Conservation (phyloP, 35 echinoderm and acorn worm species). For the Eucidaris tribuloides region DNA sequence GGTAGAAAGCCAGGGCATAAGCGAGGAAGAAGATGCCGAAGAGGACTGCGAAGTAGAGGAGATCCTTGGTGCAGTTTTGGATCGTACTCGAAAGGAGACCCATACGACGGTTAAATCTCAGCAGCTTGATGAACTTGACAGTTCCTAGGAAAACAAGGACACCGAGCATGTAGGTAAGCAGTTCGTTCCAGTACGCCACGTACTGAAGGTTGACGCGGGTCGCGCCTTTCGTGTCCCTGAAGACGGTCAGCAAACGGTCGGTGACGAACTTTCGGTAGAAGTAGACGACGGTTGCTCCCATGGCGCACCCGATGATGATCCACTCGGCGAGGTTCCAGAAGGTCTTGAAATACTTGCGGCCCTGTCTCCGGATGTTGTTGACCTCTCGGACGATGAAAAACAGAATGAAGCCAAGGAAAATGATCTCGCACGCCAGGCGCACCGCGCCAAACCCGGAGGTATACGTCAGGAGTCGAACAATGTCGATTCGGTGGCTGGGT, state of each 20-base stretch:
- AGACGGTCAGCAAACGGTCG: constrained; percentile 25
- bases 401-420: constrained; percentile 75
- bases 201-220: constrained; percentile 94
- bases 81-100: constrained; percentile 85
- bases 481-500: constrained; percentile 59
- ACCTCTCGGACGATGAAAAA: constrained; percentile 70
- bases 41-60: constrained; percentile 88
- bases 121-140: constrained; percentile 84
- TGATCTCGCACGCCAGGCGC: constrained; percentile 57
- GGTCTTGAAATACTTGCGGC: constrained; percentile 50
- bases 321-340: constrained; percentile 90
- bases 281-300: constrained; percentile 59
- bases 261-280: constrained; percentile 80
- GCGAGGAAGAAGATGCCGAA: constrained; percentile 89
- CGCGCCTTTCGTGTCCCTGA: constrained; percentile 46
- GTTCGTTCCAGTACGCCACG: constrained; percentile 94
- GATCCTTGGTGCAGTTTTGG: constrained; percentile 48
- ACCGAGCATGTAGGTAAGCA: constrained; percentile 82
- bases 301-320: constrained; percentile 60
- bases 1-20: constrained; percentile 70
- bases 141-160: constrained; percentile 75
- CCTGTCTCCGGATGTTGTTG: constrained; percentile 44
- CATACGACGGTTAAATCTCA: constrained; percentile 91
- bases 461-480: constrained; percentile 58
- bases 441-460: constrained; percentile 54